phyloP scores from a whole-genome alignment of 2,797 vertebrate species.

The Amblyraja radiata region DNA sequence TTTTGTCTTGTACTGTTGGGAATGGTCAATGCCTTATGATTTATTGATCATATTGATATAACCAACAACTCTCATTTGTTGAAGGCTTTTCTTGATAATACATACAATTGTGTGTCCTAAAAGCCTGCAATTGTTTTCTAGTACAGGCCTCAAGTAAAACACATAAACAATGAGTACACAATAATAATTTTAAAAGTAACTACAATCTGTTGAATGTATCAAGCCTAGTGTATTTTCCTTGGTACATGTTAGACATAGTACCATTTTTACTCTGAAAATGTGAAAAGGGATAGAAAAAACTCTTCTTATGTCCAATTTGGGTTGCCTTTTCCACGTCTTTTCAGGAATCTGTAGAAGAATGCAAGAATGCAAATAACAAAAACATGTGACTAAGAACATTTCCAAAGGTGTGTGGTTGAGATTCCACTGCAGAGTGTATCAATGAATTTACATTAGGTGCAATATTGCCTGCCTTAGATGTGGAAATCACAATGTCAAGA shows the following conservation, averaged over 20 bases:
- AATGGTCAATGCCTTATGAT: not conserved
- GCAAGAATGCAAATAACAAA: no score
- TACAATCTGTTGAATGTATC: not conserved
- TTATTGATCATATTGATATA: not conserved
- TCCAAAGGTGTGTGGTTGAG: not conserved
- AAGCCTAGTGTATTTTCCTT: not conserved
- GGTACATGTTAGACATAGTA: not conserved
- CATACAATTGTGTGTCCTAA: not conserved
- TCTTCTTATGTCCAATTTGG: not conserved
- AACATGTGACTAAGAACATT: not conserved
- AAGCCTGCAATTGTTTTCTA: not conserved
- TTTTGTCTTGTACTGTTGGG: not conserved
- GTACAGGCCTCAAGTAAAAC: not conserved
- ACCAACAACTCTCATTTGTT: not conserved
- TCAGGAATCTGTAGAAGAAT: not conserved
- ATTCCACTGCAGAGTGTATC: conserved; percentile 9
- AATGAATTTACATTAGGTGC: not conserved
- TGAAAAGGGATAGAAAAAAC: not conserved
- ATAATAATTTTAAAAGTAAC: not conserved
- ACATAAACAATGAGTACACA: not conserved
- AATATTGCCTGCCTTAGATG: not conserved
- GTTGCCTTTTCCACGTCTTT: not conserved
- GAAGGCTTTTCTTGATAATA: not conserved
- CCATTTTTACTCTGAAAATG: not conserved
- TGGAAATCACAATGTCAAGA: not conserved